Evolutionary conservation across 2,113 vertebrate genomes (phyloP).

Genomic region (Zapornia atra): DNA sequence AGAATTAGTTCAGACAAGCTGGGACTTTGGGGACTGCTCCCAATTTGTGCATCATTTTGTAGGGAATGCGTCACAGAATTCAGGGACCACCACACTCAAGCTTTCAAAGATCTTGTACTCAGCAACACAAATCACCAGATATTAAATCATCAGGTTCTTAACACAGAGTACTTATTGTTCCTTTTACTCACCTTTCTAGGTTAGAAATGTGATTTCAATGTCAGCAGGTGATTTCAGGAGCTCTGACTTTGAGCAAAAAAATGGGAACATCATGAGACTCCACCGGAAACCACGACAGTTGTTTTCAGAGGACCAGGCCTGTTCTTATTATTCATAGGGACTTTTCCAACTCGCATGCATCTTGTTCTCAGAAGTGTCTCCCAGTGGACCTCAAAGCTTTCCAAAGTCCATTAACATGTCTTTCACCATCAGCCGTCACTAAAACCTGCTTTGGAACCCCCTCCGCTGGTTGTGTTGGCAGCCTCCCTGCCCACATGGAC

Average conservation of each 20-base stretch:
- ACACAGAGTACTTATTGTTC: neutral
- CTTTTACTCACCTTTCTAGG: neutral
- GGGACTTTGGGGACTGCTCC: neutral
- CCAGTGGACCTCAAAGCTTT: neutral
- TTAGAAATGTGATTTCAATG: neutral
- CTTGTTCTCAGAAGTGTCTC: neutral
- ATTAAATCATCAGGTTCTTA: neutral
- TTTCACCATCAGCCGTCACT: neutral
- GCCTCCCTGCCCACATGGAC: neutral
- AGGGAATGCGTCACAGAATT: neutral
- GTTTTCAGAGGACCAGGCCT: neutral
- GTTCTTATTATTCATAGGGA: neutral
- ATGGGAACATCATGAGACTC: neutral
- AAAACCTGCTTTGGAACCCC: neutral
- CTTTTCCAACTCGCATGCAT: neutral
- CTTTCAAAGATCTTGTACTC: neutral
- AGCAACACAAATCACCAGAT: neutral
- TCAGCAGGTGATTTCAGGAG: neutral
- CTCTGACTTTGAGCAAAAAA: neutral
- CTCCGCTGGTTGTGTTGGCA: neutral
- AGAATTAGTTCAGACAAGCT: neutral
- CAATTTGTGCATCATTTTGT: neutral
- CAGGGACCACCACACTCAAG: neutral
- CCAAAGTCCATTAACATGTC: neutral
- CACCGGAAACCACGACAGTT: rapidly evolving